phyloP scores from a whole-genome alignment of 2,797 vertebrate genomes.

The Cossypha heuglini region DNA sequence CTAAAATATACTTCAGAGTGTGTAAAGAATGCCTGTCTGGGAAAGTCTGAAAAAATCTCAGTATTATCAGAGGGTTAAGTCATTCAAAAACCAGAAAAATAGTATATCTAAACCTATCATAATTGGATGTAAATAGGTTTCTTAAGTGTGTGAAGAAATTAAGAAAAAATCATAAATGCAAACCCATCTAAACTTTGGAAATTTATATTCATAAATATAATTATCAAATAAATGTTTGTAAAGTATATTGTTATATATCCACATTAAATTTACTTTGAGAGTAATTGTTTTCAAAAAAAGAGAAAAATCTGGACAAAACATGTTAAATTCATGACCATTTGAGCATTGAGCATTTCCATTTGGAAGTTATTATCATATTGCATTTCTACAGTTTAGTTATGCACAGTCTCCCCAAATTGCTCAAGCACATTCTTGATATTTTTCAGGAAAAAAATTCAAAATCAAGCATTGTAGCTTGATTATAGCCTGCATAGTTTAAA shows the following conservation, averaged over 20 bases:
- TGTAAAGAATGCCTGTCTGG: neutral
- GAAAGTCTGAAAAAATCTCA: neutral
- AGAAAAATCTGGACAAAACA: neutral
- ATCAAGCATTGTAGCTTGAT: neutral
- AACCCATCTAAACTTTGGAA: neutral
- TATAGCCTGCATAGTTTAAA: constrained; percentile 39
- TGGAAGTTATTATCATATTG: neutral
- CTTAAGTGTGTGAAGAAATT: neutral
- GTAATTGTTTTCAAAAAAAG: neutral
- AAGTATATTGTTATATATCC: neutral
- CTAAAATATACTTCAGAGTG: neutral
- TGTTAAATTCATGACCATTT: neutral
- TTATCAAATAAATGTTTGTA: neutral
- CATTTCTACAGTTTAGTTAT: neutral
- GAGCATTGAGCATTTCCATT: neutral
- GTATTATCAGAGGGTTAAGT: neutral
- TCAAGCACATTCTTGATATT: constrained; percentile 27
- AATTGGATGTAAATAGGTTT: neutral
- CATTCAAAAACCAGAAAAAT: neutral
- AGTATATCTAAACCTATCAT: neutral
- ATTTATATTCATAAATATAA: neutral
- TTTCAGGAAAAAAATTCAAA: neutral
- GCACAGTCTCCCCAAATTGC: neutral
- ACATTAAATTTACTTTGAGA: neutral
- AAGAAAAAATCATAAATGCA: neutral